These are phyloP conservation scores for Synchiropus splendidus DNA, from an alignment of 2,113 vertebrate species.

Conservation along the genomic window DNA sequence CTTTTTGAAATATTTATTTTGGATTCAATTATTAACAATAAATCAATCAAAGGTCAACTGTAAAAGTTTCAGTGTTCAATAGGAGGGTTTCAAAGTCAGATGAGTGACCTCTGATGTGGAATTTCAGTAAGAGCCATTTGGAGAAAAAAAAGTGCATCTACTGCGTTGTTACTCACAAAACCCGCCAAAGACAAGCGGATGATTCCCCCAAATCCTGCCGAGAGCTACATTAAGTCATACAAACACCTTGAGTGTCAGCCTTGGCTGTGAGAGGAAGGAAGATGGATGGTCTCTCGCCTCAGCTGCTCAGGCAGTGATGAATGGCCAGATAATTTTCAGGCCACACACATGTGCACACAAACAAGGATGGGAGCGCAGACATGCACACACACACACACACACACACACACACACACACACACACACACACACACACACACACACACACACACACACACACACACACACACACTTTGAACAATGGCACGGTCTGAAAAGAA, in stretches of 20 bases:
- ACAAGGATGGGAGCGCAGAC: background rate
- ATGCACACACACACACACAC: background rate
- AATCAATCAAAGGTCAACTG: too few species aligned
- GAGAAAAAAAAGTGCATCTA: too few species aligned
- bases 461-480: background rate
- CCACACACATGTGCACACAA: conserved; percentile 32
- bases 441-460: background rate
- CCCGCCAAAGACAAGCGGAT: conserved; percentile 5
- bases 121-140: too few species aligned
- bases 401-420: conserved; percentile 2
- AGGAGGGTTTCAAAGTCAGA: too few species aligned
- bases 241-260: conserved; percentile 71
- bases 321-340: conserved; percentile 54
- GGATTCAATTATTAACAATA: too few species aligned
- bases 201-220: conserved; percentile 38
- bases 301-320: conserved; percentile 57
- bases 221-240: conserved; percentile 69
- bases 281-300: conserved; percentile 54
- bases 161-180: too few species aligned
- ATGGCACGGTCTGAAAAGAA: too few species aligned
- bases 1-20: too few species aligned
- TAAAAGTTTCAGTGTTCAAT: too few species aligned
- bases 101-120: too few species aligned
- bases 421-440: background rate
- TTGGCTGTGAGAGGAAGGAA: conserved; percentile 51